Evolutionary conservation across 2,888 invertebrate species (phyloP).

Genomic region (Plebejus anna): DNA sequence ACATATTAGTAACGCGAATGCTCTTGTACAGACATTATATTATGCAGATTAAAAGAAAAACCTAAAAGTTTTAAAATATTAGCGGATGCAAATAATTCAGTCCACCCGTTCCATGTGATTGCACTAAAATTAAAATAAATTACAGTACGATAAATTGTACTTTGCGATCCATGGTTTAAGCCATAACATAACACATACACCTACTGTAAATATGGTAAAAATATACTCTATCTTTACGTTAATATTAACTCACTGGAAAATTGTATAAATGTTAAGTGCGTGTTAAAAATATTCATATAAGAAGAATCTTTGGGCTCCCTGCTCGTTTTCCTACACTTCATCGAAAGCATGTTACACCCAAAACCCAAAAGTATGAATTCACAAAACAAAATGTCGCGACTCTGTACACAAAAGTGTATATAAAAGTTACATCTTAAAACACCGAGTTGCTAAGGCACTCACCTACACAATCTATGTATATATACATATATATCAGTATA

Average conservation of each 20-base stretch:
- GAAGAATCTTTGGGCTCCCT: slow-evolving; percentile 14
- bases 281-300: slow-evolving; percentile 45
- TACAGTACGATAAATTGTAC: slow-evolving; percentile 53
- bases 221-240: slow-evolving; percentile 44
- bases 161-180: slow-evolving; percentile 39
- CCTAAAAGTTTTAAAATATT: slow-evolving; percentile 43
- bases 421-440: slow-evolving; percentile 61
- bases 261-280: slow-evolving; percentile 32
- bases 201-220: slow-evolving; percentile 46
- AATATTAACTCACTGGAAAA: slow-evolving; percentile 36
- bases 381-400: slow-evolving; percentile 35
- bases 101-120: slow-evolving; percentile 69
- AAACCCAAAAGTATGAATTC: slow-evolving; percentile 52
- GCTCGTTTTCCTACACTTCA: slow-evolving; percentile 14
- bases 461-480: slow-evolving; percentile 60
- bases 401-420: slow-evolving; percentile 29
- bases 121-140: slow-evolving; percentile 57
- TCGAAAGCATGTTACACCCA: slow-evolving; percentile 36
- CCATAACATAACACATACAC: slow-evolving; percentile 48
- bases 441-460: slow-evolving; percentile 79
- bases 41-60: slow-evolving; percentile 47
- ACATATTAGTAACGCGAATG: slow-evolving; percentile 54
- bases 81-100: slow-evolving; percentile 67
- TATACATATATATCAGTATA: slow-evolving; percentile 57
- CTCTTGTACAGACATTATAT: slow-evolving; percentile 48